A percentile compares a stretch with the other conserved stretches of the same genome.
Evolutionary conservation across 2,888 invertebrate genomes (phyloP).

Genomic region (Selenia dentaria): DNA sequence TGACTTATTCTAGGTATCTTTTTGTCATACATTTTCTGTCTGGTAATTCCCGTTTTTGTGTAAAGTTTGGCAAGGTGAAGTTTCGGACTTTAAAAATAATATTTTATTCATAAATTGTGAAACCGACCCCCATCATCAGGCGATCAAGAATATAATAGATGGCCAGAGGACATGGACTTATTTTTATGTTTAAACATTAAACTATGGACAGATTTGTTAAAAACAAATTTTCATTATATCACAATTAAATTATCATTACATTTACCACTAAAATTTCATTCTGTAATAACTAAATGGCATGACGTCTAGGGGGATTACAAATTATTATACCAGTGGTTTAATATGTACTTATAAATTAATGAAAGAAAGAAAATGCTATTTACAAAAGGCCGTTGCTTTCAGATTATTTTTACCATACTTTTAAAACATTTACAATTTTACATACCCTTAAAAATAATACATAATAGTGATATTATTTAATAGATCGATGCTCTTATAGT

Average conservation of each 20-base stretch:
- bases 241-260: slow-evolving; percentile 45
- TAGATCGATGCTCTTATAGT: slow-evolving; percentile 24
- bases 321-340: slow-evolving; percentile 29
- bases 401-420: slow-evolving; percentile 50
- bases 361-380: slow-evolving; percentile 65
- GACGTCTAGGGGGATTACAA: slow-evolving; percentile 28
- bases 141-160: neutral
- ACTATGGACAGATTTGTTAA: slow-evolving; percentile 70
- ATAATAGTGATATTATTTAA: slow-evolving; percentile 36
- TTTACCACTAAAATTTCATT: slow-evolving; percentile 46
- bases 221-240: slow-evolving; percentile 65
- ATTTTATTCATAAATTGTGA: slow-evolving; percentile 8
- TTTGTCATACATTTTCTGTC: no score
- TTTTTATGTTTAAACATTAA: slow-evolving; percentile 34
- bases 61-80: no score
- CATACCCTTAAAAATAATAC: slow-evolving; percentile 43
- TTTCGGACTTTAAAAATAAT: neutral
- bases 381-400: slow-evolving; percentile 70
- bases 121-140: neutral
- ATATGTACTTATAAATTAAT: slow-evolving; percentile 39
- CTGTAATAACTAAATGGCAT: slow-evolving; percentile 34
- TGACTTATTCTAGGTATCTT: no score
- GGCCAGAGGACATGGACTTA: slow-evolving; percentile 39
- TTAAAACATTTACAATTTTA: slow-evolving; percentile 72
- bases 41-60: no score